Conservation (phyloP, 2,797 vertebrate species). For the Poecilia velifera region DNA sequence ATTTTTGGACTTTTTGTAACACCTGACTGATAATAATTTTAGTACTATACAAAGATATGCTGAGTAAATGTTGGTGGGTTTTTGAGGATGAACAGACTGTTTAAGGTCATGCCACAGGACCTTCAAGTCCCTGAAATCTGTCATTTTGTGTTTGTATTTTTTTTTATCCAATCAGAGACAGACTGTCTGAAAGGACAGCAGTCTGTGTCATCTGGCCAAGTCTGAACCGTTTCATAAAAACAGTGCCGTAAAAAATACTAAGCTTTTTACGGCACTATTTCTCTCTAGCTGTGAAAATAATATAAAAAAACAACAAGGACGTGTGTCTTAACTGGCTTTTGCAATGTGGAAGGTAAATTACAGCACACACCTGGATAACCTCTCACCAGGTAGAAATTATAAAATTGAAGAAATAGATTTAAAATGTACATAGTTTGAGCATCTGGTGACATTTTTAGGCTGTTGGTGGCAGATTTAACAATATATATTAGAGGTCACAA, state of each 20-base stretch:
- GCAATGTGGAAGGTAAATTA: neutral
- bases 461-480: neutral
- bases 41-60: neutral
- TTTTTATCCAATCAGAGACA: neutral
- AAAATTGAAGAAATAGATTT: neutral
- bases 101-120: neutral
- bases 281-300: neutral
- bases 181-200: neutral
- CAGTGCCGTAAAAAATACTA: neutral
- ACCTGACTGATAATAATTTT: neutral
- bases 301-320: neutral
- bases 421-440: neutral
- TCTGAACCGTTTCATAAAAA: neutral
- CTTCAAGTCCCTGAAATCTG: neutral
- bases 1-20: neutral
- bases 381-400: neutral
- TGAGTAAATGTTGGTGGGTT: neutral
- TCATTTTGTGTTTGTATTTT: neutral
- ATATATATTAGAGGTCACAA: neutral
- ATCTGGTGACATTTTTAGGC: neutral
- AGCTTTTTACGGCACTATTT: neutral
- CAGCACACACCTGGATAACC: neutral
- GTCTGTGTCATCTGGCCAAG: neutral
- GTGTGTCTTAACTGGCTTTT: neutral
- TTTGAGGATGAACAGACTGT: neutral